Evolutionary conservation across 1,140 invertebrate species (phyloP).

Genomic region (Drosophila fuyamai): DNA sequence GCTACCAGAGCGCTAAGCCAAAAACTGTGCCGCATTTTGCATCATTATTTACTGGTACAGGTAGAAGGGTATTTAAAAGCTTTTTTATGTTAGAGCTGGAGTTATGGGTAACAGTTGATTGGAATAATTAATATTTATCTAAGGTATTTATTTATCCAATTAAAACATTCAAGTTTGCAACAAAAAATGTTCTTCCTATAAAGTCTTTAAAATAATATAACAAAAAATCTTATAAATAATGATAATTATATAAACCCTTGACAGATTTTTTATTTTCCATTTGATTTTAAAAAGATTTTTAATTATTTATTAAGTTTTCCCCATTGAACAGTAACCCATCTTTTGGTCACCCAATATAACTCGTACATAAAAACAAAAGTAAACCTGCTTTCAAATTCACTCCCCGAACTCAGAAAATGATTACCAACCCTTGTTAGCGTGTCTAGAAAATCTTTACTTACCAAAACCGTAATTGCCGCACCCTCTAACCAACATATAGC

Average conservation of each 20-base stretch:
- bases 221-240: not conserved
- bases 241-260: not conserved
- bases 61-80: constrained; percentile 7
- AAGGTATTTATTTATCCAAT: no score
- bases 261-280: no score
- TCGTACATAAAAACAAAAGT: not conserved
- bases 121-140: no score
- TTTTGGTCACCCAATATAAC: no score
- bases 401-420: not conserved
- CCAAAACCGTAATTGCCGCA: constrained; percentile 21
- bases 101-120: no score
- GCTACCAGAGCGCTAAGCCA: not conserved
- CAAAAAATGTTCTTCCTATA: no score
- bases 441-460: constrained; percentile 2
- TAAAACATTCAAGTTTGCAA: no score
- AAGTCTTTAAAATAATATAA: not conserved
- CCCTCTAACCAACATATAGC: constrained; percentile 4
- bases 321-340: not conserved
- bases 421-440: constrained; percentile 23
- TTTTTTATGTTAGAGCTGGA: not conserved
- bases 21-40: constrained; percentile 20
- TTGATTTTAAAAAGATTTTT: no score
- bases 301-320: no score
- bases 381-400: not conserved
- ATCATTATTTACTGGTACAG: constrained; percentile 29